phyloP scores from a whole-genome alignment of 2,113 vertebrate species.

The Collichthys lucidus region DNA sequence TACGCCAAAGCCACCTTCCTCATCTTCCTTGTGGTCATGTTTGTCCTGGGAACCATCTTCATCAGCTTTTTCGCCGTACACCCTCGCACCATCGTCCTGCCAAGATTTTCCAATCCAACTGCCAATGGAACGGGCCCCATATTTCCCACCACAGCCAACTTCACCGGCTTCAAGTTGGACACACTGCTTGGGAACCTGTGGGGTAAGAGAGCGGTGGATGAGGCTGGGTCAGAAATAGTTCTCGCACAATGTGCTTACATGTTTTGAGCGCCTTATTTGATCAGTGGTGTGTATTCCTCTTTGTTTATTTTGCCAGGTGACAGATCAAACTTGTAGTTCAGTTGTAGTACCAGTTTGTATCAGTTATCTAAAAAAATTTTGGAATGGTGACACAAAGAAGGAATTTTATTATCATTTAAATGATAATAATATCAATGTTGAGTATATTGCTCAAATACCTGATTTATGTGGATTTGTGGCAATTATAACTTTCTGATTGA shows the following conservation, averaged over 20 bases:
- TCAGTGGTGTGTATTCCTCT: not conserved
- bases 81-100: constrained; percentile 79
- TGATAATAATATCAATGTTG: not conserved
- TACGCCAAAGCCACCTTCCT: constrained; percentile 93
- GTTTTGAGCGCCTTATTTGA: not conserved
- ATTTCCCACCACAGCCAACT: constrained; percentile 75
- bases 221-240: not conserved
- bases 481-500: not conserved
- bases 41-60: constrained; percentile 87
- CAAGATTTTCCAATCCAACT: not conserved
- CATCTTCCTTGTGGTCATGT: constrained; percentile 91
- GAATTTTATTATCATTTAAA: not conserved
- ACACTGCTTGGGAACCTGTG: constrained; percentile 87
- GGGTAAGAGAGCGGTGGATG: constrained; percentile 75
- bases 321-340: not conserved
- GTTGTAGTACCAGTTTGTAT: not conserved
- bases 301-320: not conserved
- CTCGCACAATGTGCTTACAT: not conserved
- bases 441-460: not conserved
- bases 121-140: constrained; percentile 37
- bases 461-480: not conserved
- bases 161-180: constrained; percentile 89
- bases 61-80: constrained; percentile 88
- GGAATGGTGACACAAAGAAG: not conserved
- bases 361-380: not conserved